A percentile compares a stretch with the other conserved stretches of the same genome.
Evolutionary conservation across 2,797 vertebrate genomes (phyloP).

Genomic region (Cheirogaleus major): DNA sequence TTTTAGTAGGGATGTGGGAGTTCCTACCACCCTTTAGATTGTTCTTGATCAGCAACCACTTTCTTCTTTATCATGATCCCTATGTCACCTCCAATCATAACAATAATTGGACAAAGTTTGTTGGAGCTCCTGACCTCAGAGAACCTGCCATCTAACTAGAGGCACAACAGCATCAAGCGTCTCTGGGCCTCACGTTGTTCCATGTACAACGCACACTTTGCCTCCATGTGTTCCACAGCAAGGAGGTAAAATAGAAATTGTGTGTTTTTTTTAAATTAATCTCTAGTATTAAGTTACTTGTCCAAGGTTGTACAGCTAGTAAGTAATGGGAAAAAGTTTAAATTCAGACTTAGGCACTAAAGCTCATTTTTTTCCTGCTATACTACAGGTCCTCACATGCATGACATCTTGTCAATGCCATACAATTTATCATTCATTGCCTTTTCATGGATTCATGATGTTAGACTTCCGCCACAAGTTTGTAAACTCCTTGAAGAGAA

Average conservation of each 20-base stretch:
- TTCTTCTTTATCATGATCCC: not conserved
- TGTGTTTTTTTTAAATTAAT: not conserved
- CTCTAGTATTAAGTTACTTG: not conserved
- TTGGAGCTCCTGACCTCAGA: not conserved
- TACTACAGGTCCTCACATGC: not conserved
- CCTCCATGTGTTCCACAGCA: not conserved
- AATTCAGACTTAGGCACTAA: not conserved
- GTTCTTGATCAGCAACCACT: not conserved
- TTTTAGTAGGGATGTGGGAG: not conserved
- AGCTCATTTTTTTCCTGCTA: not conserved
- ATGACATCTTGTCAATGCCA: not conserved
- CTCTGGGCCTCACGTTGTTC: not conserved
- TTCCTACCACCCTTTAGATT: not conserved
- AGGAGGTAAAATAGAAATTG: not conserved
- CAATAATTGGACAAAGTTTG: not conserved
- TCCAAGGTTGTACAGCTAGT: not conserved
- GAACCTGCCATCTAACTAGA: not conserved
- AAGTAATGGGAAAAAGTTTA: not conserved
- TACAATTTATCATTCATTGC: not conserved
- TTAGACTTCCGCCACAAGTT: not conserved
- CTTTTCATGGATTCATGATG: not conserved
- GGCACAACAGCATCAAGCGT: not conserved
- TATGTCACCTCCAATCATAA: not conserved
- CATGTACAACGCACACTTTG: not conserved
- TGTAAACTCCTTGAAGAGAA: not conserved